Conservation (phyloP, 2,888 invertebrate species). For the Heteropelma amictum region DNA sequence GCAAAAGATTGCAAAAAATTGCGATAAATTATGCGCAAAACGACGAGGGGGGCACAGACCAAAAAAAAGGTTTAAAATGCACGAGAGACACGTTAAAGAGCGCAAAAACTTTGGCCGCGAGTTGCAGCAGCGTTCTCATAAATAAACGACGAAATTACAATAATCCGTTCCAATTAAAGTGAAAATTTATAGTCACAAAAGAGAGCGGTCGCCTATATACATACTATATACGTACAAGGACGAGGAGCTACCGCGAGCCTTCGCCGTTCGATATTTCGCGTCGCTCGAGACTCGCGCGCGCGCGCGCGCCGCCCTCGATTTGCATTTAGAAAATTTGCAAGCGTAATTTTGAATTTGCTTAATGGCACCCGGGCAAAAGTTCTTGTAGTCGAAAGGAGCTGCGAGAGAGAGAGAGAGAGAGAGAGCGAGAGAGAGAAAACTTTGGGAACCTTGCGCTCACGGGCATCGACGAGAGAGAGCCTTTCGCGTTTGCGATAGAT, state of each 20-base stretch:
- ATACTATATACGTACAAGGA: not conserved
- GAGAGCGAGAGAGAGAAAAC: constrained; percentile 8
- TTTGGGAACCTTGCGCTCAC: constrained; percentile 32
- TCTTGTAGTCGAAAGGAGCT: constrained; percentile 26
- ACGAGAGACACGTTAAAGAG: constrained; percentile 26
- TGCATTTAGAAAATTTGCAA: constrained; percentile 74
- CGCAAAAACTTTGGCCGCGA: constrained; percentile 22
- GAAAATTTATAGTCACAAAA: constrained; percentile 74
- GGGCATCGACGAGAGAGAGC: constrained; percentile 11
- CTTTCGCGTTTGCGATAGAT: constrained; percentile 64
- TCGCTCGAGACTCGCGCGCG: constrained; percentile 20
- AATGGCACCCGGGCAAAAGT: constrained; percentile 55
- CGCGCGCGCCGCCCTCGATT: constrained; percentile 60
- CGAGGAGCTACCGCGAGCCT: constrained; percentile 19
- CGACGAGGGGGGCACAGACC: not conserved
- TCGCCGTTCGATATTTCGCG: constrained; percentile 32
- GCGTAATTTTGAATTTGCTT: constrained; percentile 73
- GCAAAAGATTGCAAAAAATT: constrained; percentile 52
- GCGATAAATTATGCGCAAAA: not conserved
- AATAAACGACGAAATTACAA: constrained; percentile 74
- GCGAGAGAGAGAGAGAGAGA: not conserved
- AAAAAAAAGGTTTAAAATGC: constrained; percentile 8
- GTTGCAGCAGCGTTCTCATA: constrained; percentile 61
- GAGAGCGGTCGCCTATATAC: constrained; percentile 41
- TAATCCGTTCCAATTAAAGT: constrained; percentile 76